Percentiles rank a stretch among this genome's conserved stretches.
Evolutionary conservation across 2,113 vertebrate genomes (phyloP).

Genomic region (Indicator maculatus): DNA sequence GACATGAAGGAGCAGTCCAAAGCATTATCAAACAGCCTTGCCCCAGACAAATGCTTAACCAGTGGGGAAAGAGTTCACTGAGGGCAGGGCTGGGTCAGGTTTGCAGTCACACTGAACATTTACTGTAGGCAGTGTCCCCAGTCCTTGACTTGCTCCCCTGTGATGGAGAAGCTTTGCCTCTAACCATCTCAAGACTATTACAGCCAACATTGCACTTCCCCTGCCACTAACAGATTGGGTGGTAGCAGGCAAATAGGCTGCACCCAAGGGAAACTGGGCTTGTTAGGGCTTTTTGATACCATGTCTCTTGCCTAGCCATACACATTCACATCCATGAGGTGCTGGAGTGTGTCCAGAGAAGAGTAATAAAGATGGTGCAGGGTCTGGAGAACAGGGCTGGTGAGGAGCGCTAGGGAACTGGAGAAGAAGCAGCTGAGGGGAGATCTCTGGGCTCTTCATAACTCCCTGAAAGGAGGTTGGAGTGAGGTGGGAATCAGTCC

Average conservation of each 20-base stretch:
- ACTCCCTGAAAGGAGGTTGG: too few relatives aligned
- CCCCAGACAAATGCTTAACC: not conserved
- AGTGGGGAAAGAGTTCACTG: not conserved
- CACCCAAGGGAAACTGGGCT: not conserved
- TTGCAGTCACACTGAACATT: not conserved
- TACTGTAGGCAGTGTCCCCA: rapidly evolving
- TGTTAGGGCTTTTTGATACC: not conserved
- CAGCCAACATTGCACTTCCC: not conserved
- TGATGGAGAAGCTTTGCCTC: not conserved
- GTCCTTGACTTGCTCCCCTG: not conserved
- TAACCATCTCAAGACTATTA: not conserved
- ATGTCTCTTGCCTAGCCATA: not conserved
- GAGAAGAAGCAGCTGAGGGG: too few relatives aligned
- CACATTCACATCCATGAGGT: not conserved
- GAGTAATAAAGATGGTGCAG: not conserved
- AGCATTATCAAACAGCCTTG: not conserved
- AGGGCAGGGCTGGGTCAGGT: not conserved
- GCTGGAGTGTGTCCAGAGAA: not conserved
- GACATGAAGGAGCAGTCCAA: too few relatives aligned
- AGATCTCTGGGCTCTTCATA: too few relatives aligned
- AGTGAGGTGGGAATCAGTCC: not conserved
- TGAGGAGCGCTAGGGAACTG: too few relatives aligned
- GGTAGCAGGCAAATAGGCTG: not conserved
- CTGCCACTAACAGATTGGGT: not conserved
- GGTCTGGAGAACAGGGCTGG: not conserved